Percentiles rank a stretch among this genome's conserved stretches.
These are phyloP conservation scores for Dolichallabes microphthalmus DNA, from an alignment of 2,113 vertebrate genomes.

Conservation along the genomic window DNA sequence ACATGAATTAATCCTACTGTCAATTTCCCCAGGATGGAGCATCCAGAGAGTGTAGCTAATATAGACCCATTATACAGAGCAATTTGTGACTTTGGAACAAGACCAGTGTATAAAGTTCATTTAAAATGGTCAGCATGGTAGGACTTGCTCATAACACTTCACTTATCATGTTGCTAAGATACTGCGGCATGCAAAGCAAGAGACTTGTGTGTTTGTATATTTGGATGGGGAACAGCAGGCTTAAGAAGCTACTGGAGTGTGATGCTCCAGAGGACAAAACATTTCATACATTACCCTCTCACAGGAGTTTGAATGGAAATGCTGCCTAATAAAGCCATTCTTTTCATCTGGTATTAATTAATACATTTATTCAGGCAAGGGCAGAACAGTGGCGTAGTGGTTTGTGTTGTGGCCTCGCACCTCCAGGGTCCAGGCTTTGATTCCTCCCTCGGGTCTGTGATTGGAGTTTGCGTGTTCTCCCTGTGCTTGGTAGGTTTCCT, in stretches of 20 bases:
- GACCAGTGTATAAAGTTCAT: not conserved
- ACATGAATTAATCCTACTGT: not conserved
- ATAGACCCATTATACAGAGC: not conserved
- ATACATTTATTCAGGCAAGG: not conserved
- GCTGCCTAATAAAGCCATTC: not conserved
- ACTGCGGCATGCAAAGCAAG: not conserved
- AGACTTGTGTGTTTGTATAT: slow-evolving; percentile 2
- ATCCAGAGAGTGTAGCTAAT: not conserved
- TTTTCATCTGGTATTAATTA: not conserved
- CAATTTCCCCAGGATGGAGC: not conserved
- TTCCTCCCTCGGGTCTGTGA: too few species aligned
- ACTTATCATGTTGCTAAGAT: slow-evolving; percentile 4
- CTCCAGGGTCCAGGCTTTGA: too few species aligned
- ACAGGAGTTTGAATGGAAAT: not conserved
- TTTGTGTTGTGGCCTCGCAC: too few species aligned
- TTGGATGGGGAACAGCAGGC: not conserved
- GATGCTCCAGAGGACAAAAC: not conserved
- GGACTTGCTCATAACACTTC: not conserved
- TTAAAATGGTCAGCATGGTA: not conserved
- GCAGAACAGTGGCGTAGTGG: too few species aligned
- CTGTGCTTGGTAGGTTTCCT: too few species aligned
- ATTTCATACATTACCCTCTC: not conserved
- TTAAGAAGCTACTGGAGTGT: not conserved
- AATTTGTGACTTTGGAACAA: not conserved
- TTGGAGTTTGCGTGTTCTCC: too few species aligned